A percentile compares a stretch with the other conserved stretches of the same genome.
phyloP scores from a whole-genome alignment of 2,797 vertebrate species.

The Apogon talboti region DNA sequence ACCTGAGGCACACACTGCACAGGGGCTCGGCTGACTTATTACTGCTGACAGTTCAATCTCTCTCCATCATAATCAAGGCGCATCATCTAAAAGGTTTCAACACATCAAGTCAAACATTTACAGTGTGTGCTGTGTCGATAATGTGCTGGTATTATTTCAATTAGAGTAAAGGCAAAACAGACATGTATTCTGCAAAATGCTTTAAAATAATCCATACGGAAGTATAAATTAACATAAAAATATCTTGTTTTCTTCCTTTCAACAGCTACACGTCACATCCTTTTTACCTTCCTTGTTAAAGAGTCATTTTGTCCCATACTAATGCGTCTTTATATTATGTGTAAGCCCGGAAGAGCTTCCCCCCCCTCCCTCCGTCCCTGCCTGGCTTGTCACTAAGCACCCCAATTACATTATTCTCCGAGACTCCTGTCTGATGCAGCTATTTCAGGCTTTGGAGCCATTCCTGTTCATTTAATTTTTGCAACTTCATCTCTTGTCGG shows the following conservation, averaged over 20 bases:
- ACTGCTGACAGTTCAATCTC: conserved; percentile 69
- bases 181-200: no score
- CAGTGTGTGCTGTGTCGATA: conserved; percentile 5
- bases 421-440: conserved; percentile 63
- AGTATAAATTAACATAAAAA: neutral
- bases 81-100: conserved; percentile 31
- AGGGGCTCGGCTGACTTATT: conserved; percentile 60
- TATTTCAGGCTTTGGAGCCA: conserved; percentile 67
- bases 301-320: conserved; percentile 37
- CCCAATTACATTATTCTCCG: conserved; percentile 68
- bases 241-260: neutral
- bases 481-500: conserved; percentile 62
- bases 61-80: conserved; percentile 63
- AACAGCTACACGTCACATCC: neutral
- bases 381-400: conserved; percentile 58
- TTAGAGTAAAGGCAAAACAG: neutral
- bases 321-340: conserved; percentile 40
- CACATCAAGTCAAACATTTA: conserved; percentile 17
- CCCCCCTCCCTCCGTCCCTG: conserved; percentile 14
- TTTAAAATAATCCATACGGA: conserved; percentile 1
- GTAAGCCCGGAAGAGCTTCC: conserved; percentile 47
- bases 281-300: conserved; percentile 26
- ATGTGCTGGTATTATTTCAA: conserved; percentile 4
- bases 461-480: conserved; percentile 67
- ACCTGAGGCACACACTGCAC: conserved; percentile 43